These are phyloP conservation scores for Tylochromis polylepis DNA, from an alignment of 2,113 vertebrate genomes.

Conservation along the genomic window DNA sequence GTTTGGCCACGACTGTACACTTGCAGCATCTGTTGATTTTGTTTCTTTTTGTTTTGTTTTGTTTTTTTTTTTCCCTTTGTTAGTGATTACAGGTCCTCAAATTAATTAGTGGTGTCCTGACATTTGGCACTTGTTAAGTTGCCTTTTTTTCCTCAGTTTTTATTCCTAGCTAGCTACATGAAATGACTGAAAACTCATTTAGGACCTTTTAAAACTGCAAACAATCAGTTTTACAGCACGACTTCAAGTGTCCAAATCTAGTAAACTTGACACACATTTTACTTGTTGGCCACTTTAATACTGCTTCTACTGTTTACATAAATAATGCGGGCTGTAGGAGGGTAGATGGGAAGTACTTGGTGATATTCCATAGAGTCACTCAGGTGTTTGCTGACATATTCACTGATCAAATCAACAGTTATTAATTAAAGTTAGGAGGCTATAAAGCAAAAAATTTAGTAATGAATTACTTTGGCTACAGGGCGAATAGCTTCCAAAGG, in stretches of 20 bases:
- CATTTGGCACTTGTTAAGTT: neutral
- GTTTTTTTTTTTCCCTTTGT: neutral
- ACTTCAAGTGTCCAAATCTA: neutral
- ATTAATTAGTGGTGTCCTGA: neutral
- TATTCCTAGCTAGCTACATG: neutral
- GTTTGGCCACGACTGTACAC: too few relatives aligned
- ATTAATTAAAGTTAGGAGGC: neutral
- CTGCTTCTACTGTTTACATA: slow-evolving; percentile 63
- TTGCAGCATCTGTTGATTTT: neutral
- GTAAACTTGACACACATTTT: neutral
- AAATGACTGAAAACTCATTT: neutral
- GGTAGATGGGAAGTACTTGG: neutral
- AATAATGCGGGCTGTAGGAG: neutral
- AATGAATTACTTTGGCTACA: neutral
- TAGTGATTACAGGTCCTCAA: neutral
- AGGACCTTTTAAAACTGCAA: neutral
- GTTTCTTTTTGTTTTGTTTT: neutral
- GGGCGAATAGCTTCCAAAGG: neutral
- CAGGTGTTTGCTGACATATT: neutral
- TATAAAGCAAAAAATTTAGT: neutral
- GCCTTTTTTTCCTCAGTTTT: accelerated
- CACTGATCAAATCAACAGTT: neutral
- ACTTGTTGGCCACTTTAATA: neutral
- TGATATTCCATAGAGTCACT: neutral
- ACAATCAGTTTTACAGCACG: neutral